Evolutionary conservation across 2,888 invertebrate species (phyloP).

Genomic region (Drosophila sordidula): DNA sequence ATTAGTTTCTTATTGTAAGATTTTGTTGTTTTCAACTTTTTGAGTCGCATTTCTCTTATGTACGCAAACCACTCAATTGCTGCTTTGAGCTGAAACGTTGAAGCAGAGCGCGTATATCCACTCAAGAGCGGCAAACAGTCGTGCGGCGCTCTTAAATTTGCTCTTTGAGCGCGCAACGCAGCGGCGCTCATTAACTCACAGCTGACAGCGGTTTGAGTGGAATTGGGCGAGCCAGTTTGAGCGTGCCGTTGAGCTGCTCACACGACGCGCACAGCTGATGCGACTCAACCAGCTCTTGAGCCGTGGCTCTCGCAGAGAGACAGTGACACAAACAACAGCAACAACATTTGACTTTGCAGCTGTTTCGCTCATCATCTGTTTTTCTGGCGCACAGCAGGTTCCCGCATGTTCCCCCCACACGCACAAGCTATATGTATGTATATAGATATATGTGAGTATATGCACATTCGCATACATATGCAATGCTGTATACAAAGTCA

Average conservation of each 20-base stretch:
- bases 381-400: slow-evolving; percentile 55
- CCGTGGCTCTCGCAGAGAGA: slow-evolving; percentile 16
- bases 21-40: neutral
- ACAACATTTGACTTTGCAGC: slow-evolving; percentile 59
- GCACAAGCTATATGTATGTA: slow-evolving; percentile 13
- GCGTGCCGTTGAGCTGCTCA: slow-evolving; percentile 3
- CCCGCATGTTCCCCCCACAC: slow-evolving; percentile 18
- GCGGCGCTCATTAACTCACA: slow-evolving; percentile 28
- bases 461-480: slow-evolving; percentile 49
- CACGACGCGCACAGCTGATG: slow-evolving; percentile 53
- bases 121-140: slow-evolving; percentile 17
- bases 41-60: neutral
- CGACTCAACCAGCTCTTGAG: slow-evolving; percentile 42
- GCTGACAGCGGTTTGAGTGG: slow-evolving; percentile 32
- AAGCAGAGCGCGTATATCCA: neutral
- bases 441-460: slow-evolving; percentile 37
- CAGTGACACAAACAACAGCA: slow-evolving; percentile 18
- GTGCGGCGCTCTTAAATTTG: slow-evolving; percentile 13
- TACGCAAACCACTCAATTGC: slow-evolving; percentile 9
- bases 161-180: slow-evolving; percentile 21
- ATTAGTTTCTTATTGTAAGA: slow-evolving; percentile 9
- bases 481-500: slow-evolving; percentile 66
- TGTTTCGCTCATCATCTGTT: slow-evolving; percentile 79
- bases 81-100: slow-evolving; percentile 12
- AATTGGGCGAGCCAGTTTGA: slow-evolving; percentile 16